Evolutionary conservation across 2,113 vertebrate species (phyloP), one percentile per base, ranked within the genome.

Genomic region (Alethe diademata): DNA sequence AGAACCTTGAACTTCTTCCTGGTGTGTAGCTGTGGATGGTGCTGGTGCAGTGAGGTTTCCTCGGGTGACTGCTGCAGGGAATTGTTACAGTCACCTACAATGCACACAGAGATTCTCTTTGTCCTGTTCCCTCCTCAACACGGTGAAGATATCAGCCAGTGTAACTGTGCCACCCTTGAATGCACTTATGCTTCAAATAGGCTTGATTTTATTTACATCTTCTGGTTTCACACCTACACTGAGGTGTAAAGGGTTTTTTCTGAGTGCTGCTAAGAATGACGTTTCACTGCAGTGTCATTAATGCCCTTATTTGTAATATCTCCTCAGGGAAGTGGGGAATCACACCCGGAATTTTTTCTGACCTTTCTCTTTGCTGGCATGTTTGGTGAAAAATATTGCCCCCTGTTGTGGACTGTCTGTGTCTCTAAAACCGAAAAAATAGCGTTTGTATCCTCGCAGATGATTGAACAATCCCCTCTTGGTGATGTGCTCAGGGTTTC

Each of bases 61-160:
- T 12, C 5, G 64, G 16, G 66, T 56, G 50, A n/a, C 36, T 62
- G 53, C 94, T 69, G 54, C 60, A 40, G 69, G 25, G 23, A 83
- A 61, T 25, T 4, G 23, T 26, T 60, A 28, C 80, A 6, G 1
- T 26, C 40, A 38, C 84, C 57, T 61, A 1, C 72, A 72, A 4
- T 2, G 14, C 29, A 26, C 62, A 4, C 0, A 1, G 8, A 47
- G 40, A 25, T 86, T 57, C 72, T 50, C 57, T 45, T 1, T 10
- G 8, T 23, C 25, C 79, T 20, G 0, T 64, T 73, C 48, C 5
- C 19, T 70, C 58, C 48, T 72, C 0, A 1, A 13, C 40, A 58
- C 15, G 15, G 36, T 45, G 14, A 42, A 76, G 40, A 11, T 15
- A 14, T 28, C 51, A 43, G 33, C 11, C 15, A 4, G 10, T 15